Conservation (phyloP, 2,113 vertebrate species). For the Malurus cyaneus region DNA sequence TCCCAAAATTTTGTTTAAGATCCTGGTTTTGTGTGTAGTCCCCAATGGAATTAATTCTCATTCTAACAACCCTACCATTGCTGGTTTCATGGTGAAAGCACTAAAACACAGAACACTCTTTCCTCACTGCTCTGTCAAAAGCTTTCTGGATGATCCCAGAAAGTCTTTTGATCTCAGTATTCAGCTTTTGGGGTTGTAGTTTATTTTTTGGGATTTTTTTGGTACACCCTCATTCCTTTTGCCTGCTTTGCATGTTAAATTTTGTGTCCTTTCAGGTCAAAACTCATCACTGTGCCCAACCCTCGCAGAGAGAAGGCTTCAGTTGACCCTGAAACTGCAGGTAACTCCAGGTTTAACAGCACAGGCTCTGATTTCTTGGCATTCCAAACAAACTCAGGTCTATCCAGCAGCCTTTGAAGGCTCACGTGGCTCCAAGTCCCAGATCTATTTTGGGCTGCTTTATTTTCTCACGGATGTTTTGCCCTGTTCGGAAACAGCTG, state of each 20-base stretch:
- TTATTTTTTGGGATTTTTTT: background rate
- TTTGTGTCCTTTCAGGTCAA: background rate
- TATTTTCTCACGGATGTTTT: background rate
- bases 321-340: background rate
- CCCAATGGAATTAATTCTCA: background rate
- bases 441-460: background rate
- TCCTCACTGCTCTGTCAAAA: background rate
- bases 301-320: background rate
- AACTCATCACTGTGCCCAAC: accelerated
- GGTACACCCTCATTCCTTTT: background rate
- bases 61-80: background rate
- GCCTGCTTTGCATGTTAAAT: background rate
- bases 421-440: background rate
- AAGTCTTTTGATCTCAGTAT: background rate
- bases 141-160: background rate
- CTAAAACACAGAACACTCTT: background rate
- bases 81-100: background rate
- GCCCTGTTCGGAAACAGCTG: background rate
- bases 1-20: background rate
- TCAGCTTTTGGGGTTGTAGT: background rate
- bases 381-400: background rate
- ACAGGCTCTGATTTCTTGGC: background rate
- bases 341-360: background rate
- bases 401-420: background rate
- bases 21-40: accelerated